phyloP scores from a whole-genome alignment of 2,113 vertebrate species.

The Eublepharis macularius region DNA sequence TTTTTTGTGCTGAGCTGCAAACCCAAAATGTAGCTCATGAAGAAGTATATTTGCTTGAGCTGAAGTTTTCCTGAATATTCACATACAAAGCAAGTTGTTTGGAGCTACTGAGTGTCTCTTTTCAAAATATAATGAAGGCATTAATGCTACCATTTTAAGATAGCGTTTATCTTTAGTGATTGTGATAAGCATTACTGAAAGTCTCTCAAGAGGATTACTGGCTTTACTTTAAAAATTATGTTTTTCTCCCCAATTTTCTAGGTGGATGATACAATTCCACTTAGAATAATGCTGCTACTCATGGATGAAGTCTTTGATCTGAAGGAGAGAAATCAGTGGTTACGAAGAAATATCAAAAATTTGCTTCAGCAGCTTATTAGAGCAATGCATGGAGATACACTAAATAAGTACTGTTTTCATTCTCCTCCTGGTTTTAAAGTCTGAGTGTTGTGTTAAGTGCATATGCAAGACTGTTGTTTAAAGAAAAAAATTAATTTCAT shows the following conservation, averaged over 20 bases:
- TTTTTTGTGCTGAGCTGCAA: neutral
- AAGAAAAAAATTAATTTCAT: too few relatives aligned
- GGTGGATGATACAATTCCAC: conserved; percentile 98
- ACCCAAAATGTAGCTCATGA: neutral
- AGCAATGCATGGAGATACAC: conserved; percentile 96
- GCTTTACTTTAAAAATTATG: neutral
- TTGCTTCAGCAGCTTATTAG: conserved; percentile 96
- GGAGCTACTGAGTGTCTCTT: neutral
- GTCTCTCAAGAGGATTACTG: neutral
- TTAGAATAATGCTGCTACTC: conserved; percentile 95
- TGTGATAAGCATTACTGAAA: neutral
- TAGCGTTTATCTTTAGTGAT: neutral
- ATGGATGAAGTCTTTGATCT: conserved; percentile 99
- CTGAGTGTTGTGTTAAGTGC: neutral
- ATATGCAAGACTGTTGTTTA: neutral
- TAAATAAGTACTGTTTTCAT: conserved; percentile 86
- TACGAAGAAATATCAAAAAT: conserved; percentile 98
- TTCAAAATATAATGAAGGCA: neutral
- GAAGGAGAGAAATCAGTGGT: conserved; percentile 98
- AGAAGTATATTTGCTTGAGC: neutral
- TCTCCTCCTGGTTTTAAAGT: neutral
- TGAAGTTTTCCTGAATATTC: neutral
- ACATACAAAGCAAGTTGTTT: neutral
- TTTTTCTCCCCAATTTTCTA: conserved; percentile 55
- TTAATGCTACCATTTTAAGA: neutral